Evolutionary conservation across 2,113 vertebrate species (phyloP), one percentile per base, ranked within the genome.

Genomic region (Pluvianellus socialis): DNA sequence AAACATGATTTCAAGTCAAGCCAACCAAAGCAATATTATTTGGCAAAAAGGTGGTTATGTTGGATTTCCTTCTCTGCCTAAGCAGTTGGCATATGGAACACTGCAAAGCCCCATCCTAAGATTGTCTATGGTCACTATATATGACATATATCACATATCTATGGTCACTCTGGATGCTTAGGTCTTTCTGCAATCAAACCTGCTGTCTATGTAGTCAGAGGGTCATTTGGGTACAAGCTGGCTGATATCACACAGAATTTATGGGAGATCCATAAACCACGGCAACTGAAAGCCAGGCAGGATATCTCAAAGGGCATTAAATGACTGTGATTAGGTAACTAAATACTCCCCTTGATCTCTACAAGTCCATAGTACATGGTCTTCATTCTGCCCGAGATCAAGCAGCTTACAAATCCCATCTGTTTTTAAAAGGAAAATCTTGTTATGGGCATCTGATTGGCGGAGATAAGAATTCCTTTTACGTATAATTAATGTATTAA

Each of bases 281-380:
- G 80, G 55, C 21, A 49, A 19, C 33, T 83, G 45, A 85, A 91
- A 93, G 50, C n/a, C 32, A 90, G 67, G 14, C 27, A 83, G 22
- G 27, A 28, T 66, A 13, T 83, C 88, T 95, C 86, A 70, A 76
- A 86, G 59, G 82, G 63, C 53, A 76, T 90, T 82, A 93, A 70
- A 70, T 12, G 49, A 32, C 32, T 38, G 10, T 83, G 55, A 83
- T 88, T 86, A 92, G 62, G 86, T 77, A 90, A 62, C 40, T 70
- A 72, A 94, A 90, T 92, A 66, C 86, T 92, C 71, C 55, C 71
- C 71, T 95, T 94, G 86, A 80, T 92, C 79, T 94, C 83, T 76
- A n/a, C 45, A 53, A 70, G 79, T 56, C 63, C 45, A 26, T 32
- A 83, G 68, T 77, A 88, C 32, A 14, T 45, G 40, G 79, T 73